These are phyloP conservation scores for Catharus ustulatus DNA, from an alignment of 2,797 vertebrate species.

Conservation along the genomic window DNA sequence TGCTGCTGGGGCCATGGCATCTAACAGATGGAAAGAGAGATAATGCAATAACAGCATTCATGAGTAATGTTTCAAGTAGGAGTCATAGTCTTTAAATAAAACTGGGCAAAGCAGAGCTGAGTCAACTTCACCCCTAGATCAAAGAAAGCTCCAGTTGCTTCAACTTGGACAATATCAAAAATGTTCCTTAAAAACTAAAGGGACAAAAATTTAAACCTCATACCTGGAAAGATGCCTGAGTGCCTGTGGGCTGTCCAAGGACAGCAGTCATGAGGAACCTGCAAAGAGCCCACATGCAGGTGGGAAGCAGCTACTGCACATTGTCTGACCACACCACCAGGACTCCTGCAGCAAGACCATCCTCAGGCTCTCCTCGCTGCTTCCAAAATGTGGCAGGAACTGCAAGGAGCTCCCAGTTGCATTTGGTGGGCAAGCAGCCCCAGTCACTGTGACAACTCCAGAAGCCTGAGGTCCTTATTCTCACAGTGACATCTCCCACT, in stretches of 20 bases:
- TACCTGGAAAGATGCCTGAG: not conserved
- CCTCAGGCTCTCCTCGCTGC: rapidly evolving
- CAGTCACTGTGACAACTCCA: not conserved
- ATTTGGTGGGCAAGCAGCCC: not conserved
- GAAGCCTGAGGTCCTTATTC: not conserved
- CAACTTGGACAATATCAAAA: not conserved
- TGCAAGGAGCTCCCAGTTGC: not conserved
- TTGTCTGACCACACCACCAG: not conserved
- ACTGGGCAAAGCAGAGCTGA: constrained; percentile 1
- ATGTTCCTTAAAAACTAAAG: not conserved
- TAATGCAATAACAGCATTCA: constrained; percentile 17
- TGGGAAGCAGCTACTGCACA: rapidly evolving
- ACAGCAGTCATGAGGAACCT: not conserved
- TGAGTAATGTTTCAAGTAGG: constrained; percentile 28
- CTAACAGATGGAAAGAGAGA: constrained; percentile 47
- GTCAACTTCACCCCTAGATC: not conserved
- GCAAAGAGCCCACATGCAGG: rapidly evolving
- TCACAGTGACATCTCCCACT: not conserved
- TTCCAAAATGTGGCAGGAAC: not conserved
- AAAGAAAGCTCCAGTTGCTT: not conserved
- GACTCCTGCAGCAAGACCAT: not conserved
- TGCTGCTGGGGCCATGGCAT: constrained; percentile 10
- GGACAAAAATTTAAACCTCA: not conserved
- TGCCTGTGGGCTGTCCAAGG: not conserved
- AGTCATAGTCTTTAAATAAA: constrained; percentile 53